Conservation (phyloP, 53 echinoderm and acorn worm species). For the Echinarachnius parma region DNA sequence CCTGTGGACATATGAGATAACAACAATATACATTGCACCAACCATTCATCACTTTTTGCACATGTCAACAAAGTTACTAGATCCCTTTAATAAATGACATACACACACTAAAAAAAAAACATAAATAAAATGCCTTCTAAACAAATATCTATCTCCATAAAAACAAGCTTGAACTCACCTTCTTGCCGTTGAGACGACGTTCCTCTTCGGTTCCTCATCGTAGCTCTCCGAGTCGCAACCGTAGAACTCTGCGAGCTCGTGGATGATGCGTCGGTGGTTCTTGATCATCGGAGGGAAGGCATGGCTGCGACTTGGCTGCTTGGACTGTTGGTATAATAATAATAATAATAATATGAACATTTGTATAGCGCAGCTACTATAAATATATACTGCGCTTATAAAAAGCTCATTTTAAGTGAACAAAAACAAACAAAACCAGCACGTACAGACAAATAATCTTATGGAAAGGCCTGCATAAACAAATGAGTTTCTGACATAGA, state of each 20-base stretch:
- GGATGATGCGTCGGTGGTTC: constrained; percentile 74
- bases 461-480: too few species aligned
- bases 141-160: background rate
- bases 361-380: background rate
- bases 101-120: background rate
- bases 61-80: too few species aligned
- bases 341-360: background rate
- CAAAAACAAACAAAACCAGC: constrained; percentile 8
- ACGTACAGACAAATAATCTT: too few species aligned
- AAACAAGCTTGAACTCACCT: constrained; percentile 59
- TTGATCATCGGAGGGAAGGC: constrained; percentile 82
- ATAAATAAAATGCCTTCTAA: background rate
- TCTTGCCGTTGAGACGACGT: constrained; percentile 81
- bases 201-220: constrained; percentile 92
- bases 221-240: constrained; percentile 89
- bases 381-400: background rate
- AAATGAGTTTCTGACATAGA: too few species aligned
- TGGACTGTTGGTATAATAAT: constrained; percentile 49
- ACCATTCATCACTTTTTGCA: too few species aligned
- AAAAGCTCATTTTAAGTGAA: too few species aligned
- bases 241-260: constrained; percentile 89
- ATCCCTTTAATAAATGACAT: too few species aligned
- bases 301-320: constrained; percentile 77
- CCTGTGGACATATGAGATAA: too few species aligned
- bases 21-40: too few species aligned